A percentile compares a stretch with the other conserved stretches of the same genome.
Evolutionary conservation across 2,888 invertebrate genomes (phyloP).

Genomic region (Agrypnus murinus): DNA sequence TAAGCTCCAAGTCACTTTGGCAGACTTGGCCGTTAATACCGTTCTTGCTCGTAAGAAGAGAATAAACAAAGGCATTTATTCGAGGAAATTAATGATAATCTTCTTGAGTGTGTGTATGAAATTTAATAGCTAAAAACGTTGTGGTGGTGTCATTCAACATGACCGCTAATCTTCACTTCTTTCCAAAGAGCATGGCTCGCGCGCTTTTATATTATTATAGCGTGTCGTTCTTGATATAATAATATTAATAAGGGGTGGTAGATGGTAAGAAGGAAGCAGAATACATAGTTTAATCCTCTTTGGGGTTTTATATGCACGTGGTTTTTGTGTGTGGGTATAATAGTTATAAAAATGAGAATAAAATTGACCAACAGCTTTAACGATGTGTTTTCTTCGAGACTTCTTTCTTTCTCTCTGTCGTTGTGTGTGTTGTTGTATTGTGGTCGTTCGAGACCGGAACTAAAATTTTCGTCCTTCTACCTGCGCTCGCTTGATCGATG

Average conservation of each 20-base stretch:
- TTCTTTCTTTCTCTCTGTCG: no score
- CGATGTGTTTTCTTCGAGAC: no score
- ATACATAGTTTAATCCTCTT: conserved; percentile 33
- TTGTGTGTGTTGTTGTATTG: no score
- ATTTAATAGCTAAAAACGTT: conserved; percentile 25
- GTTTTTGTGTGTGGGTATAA: conserved; percentile 16
- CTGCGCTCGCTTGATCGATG: neutral
- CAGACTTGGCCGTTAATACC: neutral
- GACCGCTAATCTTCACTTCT: conserved; percentile 36
- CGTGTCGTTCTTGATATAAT: no score
- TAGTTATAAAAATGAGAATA: conserved; percentile 11
- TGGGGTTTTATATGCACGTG: conserved; percentile 35
- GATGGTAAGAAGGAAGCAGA: no score
- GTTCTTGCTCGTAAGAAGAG: conserved; percentile 21
- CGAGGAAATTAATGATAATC: conserved; percentile 31
- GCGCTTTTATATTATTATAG: no score
- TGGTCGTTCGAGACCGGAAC: conserved; percentile 11
- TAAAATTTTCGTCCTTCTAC: conserved; percentile 25
- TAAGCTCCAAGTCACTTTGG: conserved; percentile 14
- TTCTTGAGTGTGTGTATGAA: conserved; percentile 26
- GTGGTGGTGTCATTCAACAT: conserved; percentile 28
- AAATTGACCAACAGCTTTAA: conserved; percentile 8
- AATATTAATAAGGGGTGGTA: no score
- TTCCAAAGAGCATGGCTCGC: conserved; percentile 27
- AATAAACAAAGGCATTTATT: conserved; percentile 23